Percentiles rank a stretch among this genome's conserved stretches.
Conservation (phyloP, 2,888 invertebrate genomes). For the Lithophane ornitopus region DNA sequence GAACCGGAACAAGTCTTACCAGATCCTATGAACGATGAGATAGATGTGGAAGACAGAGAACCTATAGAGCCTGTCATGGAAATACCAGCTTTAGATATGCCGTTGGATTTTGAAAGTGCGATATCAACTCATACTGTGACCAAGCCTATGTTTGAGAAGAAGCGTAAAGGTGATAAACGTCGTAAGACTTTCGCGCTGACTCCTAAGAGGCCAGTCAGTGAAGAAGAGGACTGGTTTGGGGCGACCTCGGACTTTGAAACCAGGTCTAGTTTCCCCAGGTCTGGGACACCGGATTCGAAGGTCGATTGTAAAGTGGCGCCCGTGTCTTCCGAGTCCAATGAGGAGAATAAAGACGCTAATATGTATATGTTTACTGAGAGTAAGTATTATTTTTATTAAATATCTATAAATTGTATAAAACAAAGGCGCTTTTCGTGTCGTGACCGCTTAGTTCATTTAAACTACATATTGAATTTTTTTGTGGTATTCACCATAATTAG, state of each 20-base stretch:
- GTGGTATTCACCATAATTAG: background rate
- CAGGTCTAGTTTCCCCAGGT: conserved; percentile 84
- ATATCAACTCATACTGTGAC: conserved; percentile 86
- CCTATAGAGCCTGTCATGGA: conserved; percentile 59
- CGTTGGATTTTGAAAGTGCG: conserved; percentile 82
- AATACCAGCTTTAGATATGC: conserved; percentile 60
- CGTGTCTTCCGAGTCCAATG: conserved; percentile 78
- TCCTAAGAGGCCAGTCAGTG: conserved; percentile 74
- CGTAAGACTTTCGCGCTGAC: conserved; percentile 74
- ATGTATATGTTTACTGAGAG: conserved; percentile 83
- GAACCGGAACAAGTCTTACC: conserved; percentile 70
- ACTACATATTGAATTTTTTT: too few relatives aligned
- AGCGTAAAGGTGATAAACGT: conserved; percentile 73
- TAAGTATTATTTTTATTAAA: conserved; percentile 71
- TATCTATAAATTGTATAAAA: background rate
- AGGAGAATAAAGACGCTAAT: conserved; percentile 78
- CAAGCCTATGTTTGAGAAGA: conserved; percentile 73
- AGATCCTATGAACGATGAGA: conserved; percentile 63
- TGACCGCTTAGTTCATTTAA: background rate
- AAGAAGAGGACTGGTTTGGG: conserved; percentile 84
- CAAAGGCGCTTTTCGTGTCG: background rate
- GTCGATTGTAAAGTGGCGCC: conserved; percentile 71
- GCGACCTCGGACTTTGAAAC: conserved; percentile 84
- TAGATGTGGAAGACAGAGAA: conserved; percentile 55
- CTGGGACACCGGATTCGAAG: conserved; percentile 85